Conservation (phyloP, 1,140 invertebrate genomes). For the Caenorhabditis remanei region DNA sequence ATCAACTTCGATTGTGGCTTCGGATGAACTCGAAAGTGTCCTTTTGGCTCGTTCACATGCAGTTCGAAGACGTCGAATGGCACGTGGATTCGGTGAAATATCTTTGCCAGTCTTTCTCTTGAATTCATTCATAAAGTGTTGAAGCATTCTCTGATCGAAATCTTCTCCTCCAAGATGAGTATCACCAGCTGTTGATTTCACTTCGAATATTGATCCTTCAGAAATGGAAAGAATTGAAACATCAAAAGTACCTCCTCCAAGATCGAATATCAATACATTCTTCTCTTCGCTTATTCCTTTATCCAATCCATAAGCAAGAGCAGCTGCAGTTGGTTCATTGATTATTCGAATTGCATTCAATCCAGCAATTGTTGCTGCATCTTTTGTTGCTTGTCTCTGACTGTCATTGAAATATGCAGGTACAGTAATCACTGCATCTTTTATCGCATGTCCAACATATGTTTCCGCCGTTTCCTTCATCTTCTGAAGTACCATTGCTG, state of each 20-base stretch:
- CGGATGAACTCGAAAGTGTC: conserved; percentile 90
- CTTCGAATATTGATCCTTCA: conserved; percentile 82
- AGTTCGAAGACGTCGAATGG: conserved; percentile 88
- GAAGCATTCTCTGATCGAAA: conserved; percentile 73
- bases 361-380: conserved; percentile 85
- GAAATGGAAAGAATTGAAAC: conserved; percentile 91
- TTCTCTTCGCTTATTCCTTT: conserved; percentile 90
- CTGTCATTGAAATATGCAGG: conserved; percentile 97
- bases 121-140: conserved; percentile 63
- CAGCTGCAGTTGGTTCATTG: conserved; percentile 97
- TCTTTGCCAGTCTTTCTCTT: conserved; percentile 82
- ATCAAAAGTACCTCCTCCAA: conserved; percentile 97
- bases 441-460: conserved; percentile 78
- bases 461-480: conserved; percentile 81
- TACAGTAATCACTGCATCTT: conserved; percentile 91
- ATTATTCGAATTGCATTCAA: conserved; percentile 97
- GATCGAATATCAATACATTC: conserved; percentile 86
- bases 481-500: conserved; percentile 85
- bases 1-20: conserved; percentile 93
- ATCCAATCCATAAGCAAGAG: conserved; percentile 97
- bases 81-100: conserved; percentile 87
- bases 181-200: conserved; percentile 66
- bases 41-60: conserved; percentile 94
- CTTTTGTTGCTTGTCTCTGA: conserved; percentile 93
- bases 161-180: conserved; percentile 79